phyloP scores from a whole-genome alignment of 2,888 invertebrate species.

The Hirtodrosophila histrioides region DNA sequence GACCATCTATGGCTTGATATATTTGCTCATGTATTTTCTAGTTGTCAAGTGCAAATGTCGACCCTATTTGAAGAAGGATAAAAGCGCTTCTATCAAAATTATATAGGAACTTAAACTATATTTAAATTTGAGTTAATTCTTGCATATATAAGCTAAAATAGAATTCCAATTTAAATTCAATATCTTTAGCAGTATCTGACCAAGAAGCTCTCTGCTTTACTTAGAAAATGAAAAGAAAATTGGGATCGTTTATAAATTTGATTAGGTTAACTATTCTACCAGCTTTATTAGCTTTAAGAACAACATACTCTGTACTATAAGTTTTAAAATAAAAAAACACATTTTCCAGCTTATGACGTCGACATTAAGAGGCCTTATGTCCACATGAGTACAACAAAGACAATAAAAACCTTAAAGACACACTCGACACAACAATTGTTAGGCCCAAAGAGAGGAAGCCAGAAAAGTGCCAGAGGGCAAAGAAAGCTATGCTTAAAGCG shows the following conservation, averaged over 20 bases:
- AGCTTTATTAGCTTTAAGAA: no score
- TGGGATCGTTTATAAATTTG: no score
- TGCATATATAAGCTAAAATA: no score
- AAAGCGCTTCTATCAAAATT: neutral
- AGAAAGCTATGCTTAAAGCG: slow-evolving; percentile 52
- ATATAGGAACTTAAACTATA: neutral
- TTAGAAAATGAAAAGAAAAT: no score
- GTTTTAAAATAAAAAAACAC: slow-evolving; percentile 19
- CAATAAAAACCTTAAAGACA: slow-evolving; percentile 25
- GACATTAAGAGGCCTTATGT: slow-evolving; percentile 38
- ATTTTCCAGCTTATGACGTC: slow-evolving; percentile 32
- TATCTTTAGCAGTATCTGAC: no score
- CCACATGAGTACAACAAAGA: slow-evolving; percentile 16
- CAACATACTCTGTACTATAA: no score
- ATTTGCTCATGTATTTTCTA: slow-evolving; percentile 54
- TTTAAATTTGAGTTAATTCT: no score
- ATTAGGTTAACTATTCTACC: no score
- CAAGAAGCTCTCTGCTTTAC: no score
- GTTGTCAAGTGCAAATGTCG: slow-evolving; percentile 43
- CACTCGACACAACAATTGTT: slow-evolving; percentile 46
- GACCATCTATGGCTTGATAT: slow-evolving; percentile 71
- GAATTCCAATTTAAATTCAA: no score
- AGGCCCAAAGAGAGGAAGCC: slow-evolving; percentile 58
- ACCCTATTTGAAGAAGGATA: neutral
- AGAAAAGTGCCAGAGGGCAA: slow-evolving; percentile 59